Base-by-base conservation (phyloP, 2,888 invertebrate genomes). In the Zaprionus lineosus region DNA sequence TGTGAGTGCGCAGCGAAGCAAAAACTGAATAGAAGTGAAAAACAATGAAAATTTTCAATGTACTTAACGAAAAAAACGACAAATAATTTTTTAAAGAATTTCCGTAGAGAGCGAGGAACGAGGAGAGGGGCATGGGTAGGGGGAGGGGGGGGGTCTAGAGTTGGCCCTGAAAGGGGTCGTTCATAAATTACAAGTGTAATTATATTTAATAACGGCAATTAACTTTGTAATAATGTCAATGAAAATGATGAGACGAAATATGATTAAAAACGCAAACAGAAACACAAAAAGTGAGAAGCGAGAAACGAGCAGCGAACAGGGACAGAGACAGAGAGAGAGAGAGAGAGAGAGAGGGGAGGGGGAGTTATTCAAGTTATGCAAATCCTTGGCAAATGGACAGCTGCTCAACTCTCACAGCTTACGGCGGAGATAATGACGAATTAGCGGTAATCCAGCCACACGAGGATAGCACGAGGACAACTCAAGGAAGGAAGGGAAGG, bases 191-290 rank as follows among this genome's bases (percentile, higher is more conserved):
- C 85, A 79, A 70, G 60, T 68, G 75, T 74, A 83, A 81, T 84
- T 84, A 82, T 69, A 74, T 74, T 82, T 83, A 83, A 83, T 83
- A 70, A 77, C 79, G 40, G 61, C 83, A 84, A 83, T 83, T 83
- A 77, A 71, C 82, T 84, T 65, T 78, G 82, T 84, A 76, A 84
- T 84, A 82, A 82, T 82, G 84, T 82, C 81, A 82, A 82, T 81
- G 78, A 68, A 78, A 81, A 84, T 67, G 78, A 82, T 82, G 81
- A 82, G 84, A 84, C 74, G 64, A 77, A 82, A 82, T 66, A 67
- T 74, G 76, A 78, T 78, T 71, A 84, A 36, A 36, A 9, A 28
- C 8, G 33, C 8, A 1, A 34, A 14, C 24, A 47, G 18, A n/a
- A 31, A 34, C 7, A 41, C 3, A 33, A 14, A 28, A 6, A 31